Evolutionary conservation across 2,113 vertebrate genomes (phyloP).

Genomic region (Isichthys henryi): DNA sequence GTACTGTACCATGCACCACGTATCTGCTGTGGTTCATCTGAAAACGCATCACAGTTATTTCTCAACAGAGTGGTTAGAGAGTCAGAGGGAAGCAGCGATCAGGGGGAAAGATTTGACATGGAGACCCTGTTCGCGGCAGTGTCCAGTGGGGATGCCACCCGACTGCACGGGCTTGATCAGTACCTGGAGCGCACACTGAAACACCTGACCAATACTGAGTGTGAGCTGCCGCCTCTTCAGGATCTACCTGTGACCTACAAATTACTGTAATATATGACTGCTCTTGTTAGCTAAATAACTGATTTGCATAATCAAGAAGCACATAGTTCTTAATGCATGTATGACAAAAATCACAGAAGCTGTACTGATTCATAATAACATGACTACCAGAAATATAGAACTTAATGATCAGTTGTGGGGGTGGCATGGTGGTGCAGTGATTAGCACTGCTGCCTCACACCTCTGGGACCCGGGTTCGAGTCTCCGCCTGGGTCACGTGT

Average conservation of each 20-base stretch:
- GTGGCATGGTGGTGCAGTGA: too few species aligned
- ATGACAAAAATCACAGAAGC: not conserved
- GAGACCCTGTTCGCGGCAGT: constrained; percentile 75
- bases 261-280: not conserved
- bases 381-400: not conserved
- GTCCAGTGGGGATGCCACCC: constrained; percentile 63
- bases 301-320: not conserved
- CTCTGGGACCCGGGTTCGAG: too few species aligned
- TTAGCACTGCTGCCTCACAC: too few species aligned
- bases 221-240: constrained; percentile 63
- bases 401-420: too few species aligned
- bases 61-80: constrained; percentile 43
- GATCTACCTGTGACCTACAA: not conserved
- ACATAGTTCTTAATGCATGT: not conserved
- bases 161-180: constrained; percentile 67
- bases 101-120: constrained; percentile 35
- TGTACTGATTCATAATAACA: not conserved
- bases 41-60: not conserved
- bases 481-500: too few species aligned
- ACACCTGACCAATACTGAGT: constrained; percentile 73
- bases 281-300: not conserved
- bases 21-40: not conserved
- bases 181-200: constrained; percentile 72
- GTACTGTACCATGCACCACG: not conserved
- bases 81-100: constrained; percentile 37